Percentiles rank a stretch among this genome's conserved stretches.
These are phyloP conservation scores for Gnatocerus cornutus DNA, from an alignment of 2,888 invertebrate species.

Conservation along the genomic window DNA sequence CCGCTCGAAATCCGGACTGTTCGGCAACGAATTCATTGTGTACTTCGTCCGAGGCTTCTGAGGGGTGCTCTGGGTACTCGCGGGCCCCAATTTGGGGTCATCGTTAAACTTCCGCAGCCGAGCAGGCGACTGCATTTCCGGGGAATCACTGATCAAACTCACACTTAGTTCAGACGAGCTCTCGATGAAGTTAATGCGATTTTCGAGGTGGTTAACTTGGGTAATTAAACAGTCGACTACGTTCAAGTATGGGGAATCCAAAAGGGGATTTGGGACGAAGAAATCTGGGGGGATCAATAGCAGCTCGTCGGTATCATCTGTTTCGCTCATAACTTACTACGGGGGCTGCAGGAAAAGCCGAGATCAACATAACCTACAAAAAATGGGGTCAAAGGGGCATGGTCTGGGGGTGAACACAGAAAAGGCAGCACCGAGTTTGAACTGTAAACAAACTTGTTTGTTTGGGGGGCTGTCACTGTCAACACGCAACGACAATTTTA, in stretches of 20 bases:
- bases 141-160: conserved; percentile 57
- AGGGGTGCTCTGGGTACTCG: conserved; percentile 68
- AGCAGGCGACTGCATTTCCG: conserved; percentile 50
- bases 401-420: neutral
- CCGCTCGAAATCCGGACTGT: conserved; percentile 58
- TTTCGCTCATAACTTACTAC: conserved; percentile 76
- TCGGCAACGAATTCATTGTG: conserved; percentile 64
- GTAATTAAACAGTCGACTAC: conserved; percentile 78
- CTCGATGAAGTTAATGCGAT: conserved; percentile 72
- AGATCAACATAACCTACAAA: conserved; percentile 31
- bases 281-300: conserved; percentile 86
- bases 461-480: neutral
- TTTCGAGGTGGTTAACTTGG: conserved; percentile 76
- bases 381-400: neutral
- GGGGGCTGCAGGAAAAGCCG: neutral
- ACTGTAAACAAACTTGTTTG: conserved; percentile 4
- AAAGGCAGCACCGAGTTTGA: neutral
- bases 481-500: too few relatives aligned
- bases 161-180: conserved; percentile 65
- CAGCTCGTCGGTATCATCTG: conserved; percentile 89
- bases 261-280: conserved; percentile 76
- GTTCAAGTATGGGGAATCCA: conserved; percentile 68
- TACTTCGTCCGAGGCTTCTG: conserved; percentile 65
- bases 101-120: conserved; percentile 60
- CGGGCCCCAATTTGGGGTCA: conserved; percentile 54